Evolutionary conservation across 2,797 vertebrate genomes (phyloP).

Genomic region (Sebastiscus albofasciatus): DNA sequence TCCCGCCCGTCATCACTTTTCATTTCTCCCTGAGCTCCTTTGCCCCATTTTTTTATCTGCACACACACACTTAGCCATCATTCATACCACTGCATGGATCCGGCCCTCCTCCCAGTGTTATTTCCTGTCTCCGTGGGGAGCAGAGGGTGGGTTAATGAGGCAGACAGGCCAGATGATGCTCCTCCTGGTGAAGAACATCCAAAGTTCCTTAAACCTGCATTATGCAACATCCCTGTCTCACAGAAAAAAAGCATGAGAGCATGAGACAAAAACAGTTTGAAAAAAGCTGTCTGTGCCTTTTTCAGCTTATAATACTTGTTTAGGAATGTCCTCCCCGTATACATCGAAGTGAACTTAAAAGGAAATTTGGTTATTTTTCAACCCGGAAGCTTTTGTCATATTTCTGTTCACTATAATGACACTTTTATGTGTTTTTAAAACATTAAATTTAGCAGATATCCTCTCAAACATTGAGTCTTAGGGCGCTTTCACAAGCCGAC

Average conservation of each 20-base stretch:
- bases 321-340: not conserved
- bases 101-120: conserved; percentile 51
- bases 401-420: not conserved
- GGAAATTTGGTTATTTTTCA: not conserved
- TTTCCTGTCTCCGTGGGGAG: conserved; percentile 67
- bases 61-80: conserved; percentile 13
- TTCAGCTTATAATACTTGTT: not conserved
- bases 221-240: conserved; percentile 24
- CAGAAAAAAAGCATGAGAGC: not conserved
- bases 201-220: conserved; percentile 58
- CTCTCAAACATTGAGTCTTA: not conserved
- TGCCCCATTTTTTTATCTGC: conserved; percentile 32
- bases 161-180: conserved; percentile 75
- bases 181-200: conserved; percentile 65
- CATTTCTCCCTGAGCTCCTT: conserved; percentile 17
- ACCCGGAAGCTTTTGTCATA: not conserved
- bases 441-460: not conserved
- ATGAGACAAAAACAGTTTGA: not conserved
- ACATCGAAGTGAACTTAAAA: rapidly evolving
- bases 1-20: not conserved
- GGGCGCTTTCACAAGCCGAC: too few relatives aligned
- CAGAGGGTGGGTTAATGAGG: conserved; percentile 73
- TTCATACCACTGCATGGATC: conserved; percentile 41
- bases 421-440: not conserved
- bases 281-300: not conserved